A percentile compares a stretch with the other conserved stretches of the same genome.
Evolutionary conservation across 2,888 invertebrate genomes (phyloP).

Genomic region (Ophonus ardosiacus): DNA sequence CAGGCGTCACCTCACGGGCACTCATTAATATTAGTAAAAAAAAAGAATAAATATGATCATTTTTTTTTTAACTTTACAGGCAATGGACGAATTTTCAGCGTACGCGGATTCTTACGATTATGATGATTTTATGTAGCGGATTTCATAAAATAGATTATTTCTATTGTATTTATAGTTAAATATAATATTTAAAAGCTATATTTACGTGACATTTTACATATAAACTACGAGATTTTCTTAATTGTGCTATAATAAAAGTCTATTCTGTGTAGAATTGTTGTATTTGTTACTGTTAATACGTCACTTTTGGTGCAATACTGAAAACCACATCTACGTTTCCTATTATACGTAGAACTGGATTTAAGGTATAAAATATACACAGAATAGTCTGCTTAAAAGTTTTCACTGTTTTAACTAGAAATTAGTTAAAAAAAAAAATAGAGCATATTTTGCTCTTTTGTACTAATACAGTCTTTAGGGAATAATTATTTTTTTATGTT

Average conservation of each 20-base stretch:
- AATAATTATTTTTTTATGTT: conserved; percentile 60
- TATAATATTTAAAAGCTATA: conserved; percentile 59
- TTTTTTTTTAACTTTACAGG: conserved; percentile 75
- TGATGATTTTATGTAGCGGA: conserved; percentile 88
- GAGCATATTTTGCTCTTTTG: conserved; percentile 22
- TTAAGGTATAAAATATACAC: conserved; percentile 17
- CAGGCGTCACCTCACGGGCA: no score
- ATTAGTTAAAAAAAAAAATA: neutral
- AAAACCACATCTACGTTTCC: neutral
- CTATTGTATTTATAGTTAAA: conserved; percentile 63
- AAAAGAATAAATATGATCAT: conserved; percentile 64
- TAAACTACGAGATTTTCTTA: conserved; percentile 14
- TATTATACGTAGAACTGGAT: neutral
- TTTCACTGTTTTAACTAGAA: neutral
- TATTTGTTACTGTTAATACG: conserved; percentile 55
- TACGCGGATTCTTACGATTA: conserved; percentile 84
- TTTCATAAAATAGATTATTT: conserved; percentile 55
- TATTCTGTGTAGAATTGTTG: conserved; percentile 62
- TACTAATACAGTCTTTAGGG: neutral
- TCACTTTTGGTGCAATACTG: conserved; percentile 54
- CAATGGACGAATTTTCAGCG: conserved; percentile 82
- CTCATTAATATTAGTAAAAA: neutral
- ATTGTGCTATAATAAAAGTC: conserved; percentile 45
- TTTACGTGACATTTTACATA: conserved; percentile 54
- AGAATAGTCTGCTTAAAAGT: conserved; percentile 48